Evolutionary conservation across 2,888 invertebrate species (phyloP).

Genomic region (Cheilosia vulpina): DNA sequence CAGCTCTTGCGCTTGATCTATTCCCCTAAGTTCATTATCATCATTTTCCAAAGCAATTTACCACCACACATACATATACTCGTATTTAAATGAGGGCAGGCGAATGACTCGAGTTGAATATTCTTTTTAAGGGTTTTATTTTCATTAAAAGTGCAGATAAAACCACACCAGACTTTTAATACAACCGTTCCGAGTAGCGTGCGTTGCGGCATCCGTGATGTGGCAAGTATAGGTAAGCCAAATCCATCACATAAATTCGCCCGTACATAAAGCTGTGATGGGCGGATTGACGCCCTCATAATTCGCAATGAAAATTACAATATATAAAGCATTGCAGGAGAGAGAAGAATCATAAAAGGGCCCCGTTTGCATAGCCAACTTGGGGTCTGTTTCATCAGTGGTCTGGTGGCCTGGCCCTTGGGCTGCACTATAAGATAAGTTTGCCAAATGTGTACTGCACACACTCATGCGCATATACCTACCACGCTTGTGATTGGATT

Average conservation of each 20-base stretch:
- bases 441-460: conserved; percentile 55
- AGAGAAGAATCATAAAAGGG: conserved; percentile 67
- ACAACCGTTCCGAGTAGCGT: conserved; percentile 15
- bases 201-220: conserved; percentile 14
- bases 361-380: conserved; percentile 53
- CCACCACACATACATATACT: no score
- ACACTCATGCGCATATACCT: conserved; percentile 22
- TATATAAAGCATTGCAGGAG: conserved; percentile 41
- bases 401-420: conserved; percentile 49
- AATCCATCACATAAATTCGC: conserved; percentile 73
- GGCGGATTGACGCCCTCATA: conserved; percentile 76
- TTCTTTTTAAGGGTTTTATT: conserved; percentile 49
- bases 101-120: conserved; percentile 21
- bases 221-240: conserved; percentile 50
- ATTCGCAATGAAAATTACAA: conserved; percentile 74
- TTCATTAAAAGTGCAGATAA: conserved; percentile 51
- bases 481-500: conserved; percentile 72
- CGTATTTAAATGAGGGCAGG: conserved; percentile 41
- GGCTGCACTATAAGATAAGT: conserved; percentile 40
- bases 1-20: no score
- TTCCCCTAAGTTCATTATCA: no score
- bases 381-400: conserved; percentile 50
- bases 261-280: conserved; percentile 73
- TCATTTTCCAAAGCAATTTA: no score
- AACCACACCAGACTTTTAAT: conserved; percentile 59